Percentiles rank a stretch among this genome's conserved stretches.
Evolutionary conservation across 2,888 invertebrate genomes (phyloP).

Genomic region (Acrocera orbiculus): DNA sequence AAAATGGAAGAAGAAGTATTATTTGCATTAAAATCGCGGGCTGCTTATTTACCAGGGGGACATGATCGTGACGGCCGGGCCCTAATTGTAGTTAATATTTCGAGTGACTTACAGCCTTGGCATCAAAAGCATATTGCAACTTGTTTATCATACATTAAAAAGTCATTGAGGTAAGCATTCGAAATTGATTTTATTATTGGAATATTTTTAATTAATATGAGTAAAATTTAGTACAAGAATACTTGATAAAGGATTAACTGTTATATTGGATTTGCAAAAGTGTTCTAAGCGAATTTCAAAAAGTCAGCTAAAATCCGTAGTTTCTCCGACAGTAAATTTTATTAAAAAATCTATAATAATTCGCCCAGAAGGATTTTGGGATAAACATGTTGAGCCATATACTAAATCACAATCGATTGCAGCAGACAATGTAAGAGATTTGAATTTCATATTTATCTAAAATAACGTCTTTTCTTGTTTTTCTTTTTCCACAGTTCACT

Average conservation of each 20-base stretch:
- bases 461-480: too few relatives aligned
- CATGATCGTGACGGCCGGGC: constrained; percentile 46
- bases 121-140: constrained; percentile 27
- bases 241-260: constrained; percentile 36
- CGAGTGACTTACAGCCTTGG: constrained; percentile 37
- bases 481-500: constrained; percentile 41
- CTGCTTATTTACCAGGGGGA: constrained; percentile 46
- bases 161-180: constrained; percentile 26
- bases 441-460: too few relatives aligned
- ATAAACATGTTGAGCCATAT: constrained; percentile 56
- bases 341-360: constrained; percentile 33
- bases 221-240: constrained; percentile 17
- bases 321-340: constrained; percentile 34
- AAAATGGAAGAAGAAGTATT: constrained; percentile 38
- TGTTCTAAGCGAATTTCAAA: constrained; percentile 44
- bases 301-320: constrained; percentile 40
- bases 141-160: constrained; percentile 27
- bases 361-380: constrained; percentile 57
- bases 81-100: constrained; percentile 42
- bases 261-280: constrained; percentile 45
- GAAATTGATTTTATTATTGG: not conserved
- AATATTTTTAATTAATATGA: not conserved
- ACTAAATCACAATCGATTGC: constrained; percentile 41
- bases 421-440: too few relatives aligned
- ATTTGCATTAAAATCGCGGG: constrained; percentile 39